Conservation (phyloP, 2,113 vertebrate species). For the Sporophila hypoxantha region DNA sequence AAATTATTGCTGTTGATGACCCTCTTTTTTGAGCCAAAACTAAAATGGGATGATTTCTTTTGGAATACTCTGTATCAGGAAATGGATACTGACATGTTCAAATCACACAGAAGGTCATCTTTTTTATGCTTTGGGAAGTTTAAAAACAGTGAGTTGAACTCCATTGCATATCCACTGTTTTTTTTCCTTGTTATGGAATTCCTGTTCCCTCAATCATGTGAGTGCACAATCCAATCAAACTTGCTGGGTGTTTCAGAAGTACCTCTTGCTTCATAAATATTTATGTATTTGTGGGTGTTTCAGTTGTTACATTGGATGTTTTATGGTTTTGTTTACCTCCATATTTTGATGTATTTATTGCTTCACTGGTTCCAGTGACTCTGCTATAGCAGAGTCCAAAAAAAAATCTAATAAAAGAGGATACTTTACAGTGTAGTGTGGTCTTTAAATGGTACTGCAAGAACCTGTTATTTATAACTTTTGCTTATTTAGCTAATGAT, state of each 20-base stretch:
- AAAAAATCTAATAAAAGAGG: not conserved
- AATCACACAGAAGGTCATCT: not conserved
- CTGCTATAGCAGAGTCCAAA: not conserved
- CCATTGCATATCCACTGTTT: not conserved
- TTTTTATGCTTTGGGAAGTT: not conserved
- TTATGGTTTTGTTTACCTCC: conserved; percentile 61
- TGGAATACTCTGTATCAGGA: not conserved
- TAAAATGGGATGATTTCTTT: not conserved
- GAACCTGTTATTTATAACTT: not conserved
- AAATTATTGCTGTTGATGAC: rapidly evolving
- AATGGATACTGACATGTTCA: not conserved
- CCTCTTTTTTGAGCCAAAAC: not conserved
- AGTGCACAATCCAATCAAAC: not conserved
- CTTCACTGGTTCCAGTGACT: conserved; percentile 7
- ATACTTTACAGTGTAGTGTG: not conserved
- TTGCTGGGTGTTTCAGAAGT: not conserved
- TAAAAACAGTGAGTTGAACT: not conserved
- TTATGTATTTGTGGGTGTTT: conserved; percentile 27
- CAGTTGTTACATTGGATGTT: not conserved
- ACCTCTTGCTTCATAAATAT: conserved; percentile 47
- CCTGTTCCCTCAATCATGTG: not conserved
- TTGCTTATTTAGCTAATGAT: conserved; percentile 36
- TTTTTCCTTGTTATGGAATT: not conserved
- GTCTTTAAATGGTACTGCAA: not conserved
- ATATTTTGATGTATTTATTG: conserved; percentile 56